Base-by-base conservation (phyloP, 1,140 invertebrate species). In the Anadara kagoshimensis region DNA sequence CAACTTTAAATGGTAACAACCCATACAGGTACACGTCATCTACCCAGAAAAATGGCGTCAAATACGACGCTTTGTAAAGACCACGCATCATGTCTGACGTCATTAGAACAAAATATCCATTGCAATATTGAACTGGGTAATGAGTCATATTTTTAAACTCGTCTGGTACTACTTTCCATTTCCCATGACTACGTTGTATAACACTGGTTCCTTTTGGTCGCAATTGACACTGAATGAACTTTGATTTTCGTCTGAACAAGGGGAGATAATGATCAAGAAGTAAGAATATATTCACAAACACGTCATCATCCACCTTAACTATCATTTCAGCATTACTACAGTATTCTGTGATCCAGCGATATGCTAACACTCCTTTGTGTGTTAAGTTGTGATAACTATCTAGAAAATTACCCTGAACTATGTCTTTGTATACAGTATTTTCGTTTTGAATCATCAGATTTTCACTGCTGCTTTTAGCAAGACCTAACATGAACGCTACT, bases 221-320 rank as follows among this genome's bases (percentile, higher is more conserved):
- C 11, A 75, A 22, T 22, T 84, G 77, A 58, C 82, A 84, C 14
- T 53, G 53, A 22, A 84, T 76, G 29, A 56, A 67, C 18, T 74
- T 53, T 10, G 49, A 51, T 20, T 64, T 59, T 26, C 61, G 49
- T 22, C 53, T 64, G 5, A 75, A 66, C 7, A 45, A 41, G 3
- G 56, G 53, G 14, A 72, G 57, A 36, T 75, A 49, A 10, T 73
- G 29, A 3, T 72, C 53, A 22, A 84, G 29, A 4, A 85, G 41
- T 16, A 75, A 67, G 45, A 93, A 93, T 7, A 96, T 82, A 88
- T 96, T 94, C n/a, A 96, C 91, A 49, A 95, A 93, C 69, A 94
- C 94, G 84, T 97, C 95, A 87, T 97, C 95, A 86, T 98, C 96
- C 86, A 95, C 93, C 92, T 98, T 98, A 10, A 97, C 90, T 16